Conservation (phyloP, 2,113 vertebrate species). For the Montifringilla adamsi region DNA sequence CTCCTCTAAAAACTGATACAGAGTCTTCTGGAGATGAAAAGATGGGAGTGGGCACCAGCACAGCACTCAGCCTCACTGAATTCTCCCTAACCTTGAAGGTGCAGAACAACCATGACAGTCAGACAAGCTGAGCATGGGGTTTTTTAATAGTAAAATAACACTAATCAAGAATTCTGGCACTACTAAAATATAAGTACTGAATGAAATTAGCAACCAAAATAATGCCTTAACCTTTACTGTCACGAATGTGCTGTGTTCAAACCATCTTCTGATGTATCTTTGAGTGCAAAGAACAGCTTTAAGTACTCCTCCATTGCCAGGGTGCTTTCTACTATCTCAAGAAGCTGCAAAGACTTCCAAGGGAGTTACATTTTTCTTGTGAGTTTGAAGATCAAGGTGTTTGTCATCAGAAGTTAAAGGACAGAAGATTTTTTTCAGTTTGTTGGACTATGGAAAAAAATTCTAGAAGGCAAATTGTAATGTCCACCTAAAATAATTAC, state of each 20-base stretch:
- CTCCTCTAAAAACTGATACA: not conserved
- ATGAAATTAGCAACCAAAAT: not conserved
- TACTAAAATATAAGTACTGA: not conserved
- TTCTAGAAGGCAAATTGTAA: not conserved
- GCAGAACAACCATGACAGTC: not conserved
- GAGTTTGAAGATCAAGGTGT: not conserved
- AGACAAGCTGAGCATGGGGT: fast-evolving
- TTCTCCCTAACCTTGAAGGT: not conserved
- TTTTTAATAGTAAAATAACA: not conserved
- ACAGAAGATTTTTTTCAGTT: not conserved
- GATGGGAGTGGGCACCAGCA: not conserved
- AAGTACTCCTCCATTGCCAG: not conserved
- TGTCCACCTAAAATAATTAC: not conserved
- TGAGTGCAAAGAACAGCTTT: not conserved
- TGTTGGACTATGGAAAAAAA: not conserved
- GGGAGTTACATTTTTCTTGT: slow-evolving; percentile 32
- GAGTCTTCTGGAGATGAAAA: not conserved
- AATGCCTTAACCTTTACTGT: slow-evolving; percentile 34
- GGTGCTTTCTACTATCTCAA: not conserved
- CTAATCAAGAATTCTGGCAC: not conserved
- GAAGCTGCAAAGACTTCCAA: slow-evolving; percentile 46
- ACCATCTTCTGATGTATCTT: slow-evolving; percentile 6
- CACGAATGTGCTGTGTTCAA: not conserved
- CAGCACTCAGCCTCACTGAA: not conserved
- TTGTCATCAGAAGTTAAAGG: slow-evolving; percentile 12